A percentile compares a stretch with the other conserved stretches of the same genome.
These are phyloP conservation scores for Natrix natrix DNA, from an alignment of 2,797 vertebrate species.

Conservation along the genomic window DNA sequence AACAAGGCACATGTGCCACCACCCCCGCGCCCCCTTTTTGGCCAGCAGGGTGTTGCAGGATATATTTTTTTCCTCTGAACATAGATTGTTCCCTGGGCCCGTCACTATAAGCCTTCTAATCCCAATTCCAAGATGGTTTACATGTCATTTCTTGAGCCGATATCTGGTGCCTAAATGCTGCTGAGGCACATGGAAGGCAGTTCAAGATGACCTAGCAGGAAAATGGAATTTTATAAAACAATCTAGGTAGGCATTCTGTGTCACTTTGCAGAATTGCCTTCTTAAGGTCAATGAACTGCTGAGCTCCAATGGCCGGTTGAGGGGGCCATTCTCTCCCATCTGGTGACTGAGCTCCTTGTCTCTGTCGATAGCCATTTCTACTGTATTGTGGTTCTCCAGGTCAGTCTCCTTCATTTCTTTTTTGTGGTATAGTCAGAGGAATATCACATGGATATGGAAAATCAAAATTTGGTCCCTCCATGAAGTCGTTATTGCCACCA, in stretches of 20 bases:
- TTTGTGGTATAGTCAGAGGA: neutral
- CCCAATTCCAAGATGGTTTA: neutral
- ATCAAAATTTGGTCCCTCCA: neutral
- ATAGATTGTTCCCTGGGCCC: neutral
- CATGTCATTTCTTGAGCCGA: neutral
- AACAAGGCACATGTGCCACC: too few relatives aligned
- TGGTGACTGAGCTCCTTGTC: neutral
- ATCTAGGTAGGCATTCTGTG: neutral
- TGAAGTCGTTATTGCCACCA: neutral
- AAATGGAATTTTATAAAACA: neutral
- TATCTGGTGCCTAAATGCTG: neutral
- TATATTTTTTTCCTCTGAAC: neutral
- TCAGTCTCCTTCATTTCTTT: neutral
- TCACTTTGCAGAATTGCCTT: neutral
- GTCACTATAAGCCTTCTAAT: neutral
- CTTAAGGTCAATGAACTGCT: neutral
- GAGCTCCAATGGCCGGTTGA: neutral
- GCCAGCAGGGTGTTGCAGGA: neutral
- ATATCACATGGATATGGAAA: neutral
- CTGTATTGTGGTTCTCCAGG: neutral
- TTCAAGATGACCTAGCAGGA: neutral
- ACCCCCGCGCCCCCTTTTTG: too few relatives aligned
- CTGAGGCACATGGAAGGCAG: neutral
- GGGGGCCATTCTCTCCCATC: neutral
- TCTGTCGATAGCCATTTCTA: neutral